Conservation (phyloP, 2,113 vertebrate species). For the Erpornis zantholeuca region DNA sequence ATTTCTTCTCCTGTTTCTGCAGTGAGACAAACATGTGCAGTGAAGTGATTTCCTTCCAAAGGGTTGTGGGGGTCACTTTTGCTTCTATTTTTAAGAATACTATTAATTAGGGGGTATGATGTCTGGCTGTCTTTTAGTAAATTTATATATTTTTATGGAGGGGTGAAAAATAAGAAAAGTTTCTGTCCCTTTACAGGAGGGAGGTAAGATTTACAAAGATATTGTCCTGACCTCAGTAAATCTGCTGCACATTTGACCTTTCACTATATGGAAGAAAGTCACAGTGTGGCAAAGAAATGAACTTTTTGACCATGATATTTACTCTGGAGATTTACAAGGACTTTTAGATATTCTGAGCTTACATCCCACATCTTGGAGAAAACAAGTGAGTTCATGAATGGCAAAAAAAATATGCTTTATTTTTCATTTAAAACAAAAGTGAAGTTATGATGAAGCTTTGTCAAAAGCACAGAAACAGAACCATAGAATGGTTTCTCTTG, state of each 20-base stretch:
- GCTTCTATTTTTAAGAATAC: not conserved
- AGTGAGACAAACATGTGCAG: not conserved
- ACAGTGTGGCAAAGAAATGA: not conserved
- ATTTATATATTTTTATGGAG: not conserved
- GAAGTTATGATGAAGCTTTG: not conserved
- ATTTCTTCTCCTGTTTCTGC: not conserved
- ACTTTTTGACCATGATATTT: not conserved
- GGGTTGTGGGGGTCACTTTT: accelerated
- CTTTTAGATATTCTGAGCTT: not conserved
- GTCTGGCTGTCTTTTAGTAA: not conserved
- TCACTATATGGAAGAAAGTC: not conserved
- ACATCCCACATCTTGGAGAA: not conserved
- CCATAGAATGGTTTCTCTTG: accelerated
- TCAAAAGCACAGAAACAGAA: not conserved
- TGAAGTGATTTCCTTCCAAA: not conserved
- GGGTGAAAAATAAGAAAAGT: not conserved
- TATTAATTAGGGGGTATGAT: not conserved
- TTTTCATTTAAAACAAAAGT: not conserved
- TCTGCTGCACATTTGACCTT: constrained; percentile 3
- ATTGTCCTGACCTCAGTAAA: not conserved
- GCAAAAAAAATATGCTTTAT: not conserved
- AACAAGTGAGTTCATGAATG: not conserved
- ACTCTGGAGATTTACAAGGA: not conserved
- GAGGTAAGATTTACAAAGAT: not conserved
- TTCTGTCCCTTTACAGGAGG: not conserved